Evolutionary conservation across 2,797 vertebrate genomes (phyloP).

Genomic region (Onychomys arenicola): DNA sequence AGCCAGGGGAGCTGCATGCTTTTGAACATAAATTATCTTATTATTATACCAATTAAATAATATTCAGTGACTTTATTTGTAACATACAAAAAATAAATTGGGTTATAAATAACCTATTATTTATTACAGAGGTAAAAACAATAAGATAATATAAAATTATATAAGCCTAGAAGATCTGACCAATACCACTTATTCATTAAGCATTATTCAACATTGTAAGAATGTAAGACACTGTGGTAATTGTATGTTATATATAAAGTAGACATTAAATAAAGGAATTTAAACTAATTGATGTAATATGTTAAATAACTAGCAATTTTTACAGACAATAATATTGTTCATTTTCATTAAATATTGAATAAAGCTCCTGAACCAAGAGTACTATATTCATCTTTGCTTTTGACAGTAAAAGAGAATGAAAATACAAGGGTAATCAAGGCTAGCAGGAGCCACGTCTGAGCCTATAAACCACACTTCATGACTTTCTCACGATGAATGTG

Average conservation of each 20-base stretch:
- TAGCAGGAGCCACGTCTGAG: neutral
- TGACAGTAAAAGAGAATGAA: neutral
- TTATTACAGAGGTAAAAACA: neutral
- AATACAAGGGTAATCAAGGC: neutral
- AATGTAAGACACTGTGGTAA: neutral
- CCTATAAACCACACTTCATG: neutral
- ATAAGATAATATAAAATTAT: neutral
- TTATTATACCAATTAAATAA: neutral
- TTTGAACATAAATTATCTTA: neutral
- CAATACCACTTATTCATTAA: neutral
- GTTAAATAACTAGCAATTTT: neutral
- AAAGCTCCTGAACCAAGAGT: neutral
- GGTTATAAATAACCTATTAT: neutral
- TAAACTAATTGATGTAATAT: neutral
- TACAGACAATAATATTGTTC: neutral
- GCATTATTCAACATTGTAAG: neutral
- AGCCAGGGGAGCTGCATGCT: neutral
- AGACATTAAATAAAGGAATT: neutral
- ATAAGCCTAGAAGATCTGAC: neutral
- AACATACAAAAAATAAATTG: neutral
- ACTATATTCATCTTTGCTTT: neutral
- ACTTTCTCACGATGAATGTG: neutral
- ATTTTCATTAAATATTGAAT: neutral
- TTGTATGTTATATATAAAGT: neutral
- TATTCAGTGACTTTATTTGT: neutral